These are phyloP conservation scores for Stenolophus ochropezus DNA, from an alignment of 2,888 invertebrate genomes.

Conservation along the genomic window DNA sequence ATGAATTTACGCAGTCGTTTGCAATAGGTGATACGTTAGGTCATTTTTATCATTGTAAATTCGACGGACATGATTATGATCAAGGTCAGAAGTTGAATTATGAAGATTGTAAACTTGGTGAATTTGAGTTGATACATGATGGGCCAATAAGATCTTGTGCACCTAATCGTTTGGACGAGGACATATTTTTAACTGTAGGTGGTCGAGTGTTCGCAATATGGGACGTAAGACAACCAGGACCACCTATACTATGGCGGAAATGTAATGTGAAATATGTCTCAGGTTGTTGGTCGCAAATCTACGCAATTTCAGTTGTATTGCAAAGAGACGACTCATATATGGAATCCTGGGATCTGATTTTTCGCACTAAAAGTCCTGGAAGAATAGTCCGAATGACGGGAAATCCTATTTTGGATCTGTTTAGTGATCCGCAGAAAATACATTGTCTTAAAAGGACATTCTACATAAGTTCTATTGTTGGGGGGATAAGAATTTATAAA, in stretches of 20 bases:
- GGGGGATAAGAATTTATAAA: slow-evolving; percentile 37
- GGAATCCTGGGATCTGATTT: slow-evolving; percentile 87
- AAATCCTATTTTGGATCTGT: background rate
- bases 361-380: slow-evolving; percentile 73
- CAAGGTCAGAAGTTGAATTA: slow-evolving; percentile 21
- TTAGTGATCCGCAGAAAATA: background rate
- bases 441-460: slow-evolving; percentile 21
- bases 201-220: slow-evolving; percentile 85
- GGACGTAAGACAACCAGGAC: slow-evolving; percentile 70
- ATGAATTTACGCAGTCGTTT: background rate
- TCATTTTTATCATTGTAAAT: background rate
- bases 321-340: slow-evolving; percentile 76
- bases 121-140: slow-evolving; percentile 75
- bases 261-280: slow-evolving; percentile 77
- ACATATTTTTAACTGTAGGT: slow-evolving; percentile 81
- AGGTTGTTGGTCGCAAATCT: slow-evolving; percentile 84
- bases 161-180: slow-evolving; percentile 79
- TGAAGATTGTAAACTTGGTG: background rate
- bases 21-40: background rate
- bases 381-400: background rate
- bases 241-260: slow-evolving; percentile 81
- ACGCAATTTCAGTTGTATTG: slow-evolving; percentile 72
- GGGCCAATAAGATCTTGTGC: slow-evolving; percentile 77
- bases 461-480: background rate
- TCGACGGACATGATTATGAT: slow-evolving; percentile 29